These are phyloP conservation scores for Platycheirus albimanus DNA, from an alignment of 2,888 invertebrate species.

Conservation along the genomic window DNA sequence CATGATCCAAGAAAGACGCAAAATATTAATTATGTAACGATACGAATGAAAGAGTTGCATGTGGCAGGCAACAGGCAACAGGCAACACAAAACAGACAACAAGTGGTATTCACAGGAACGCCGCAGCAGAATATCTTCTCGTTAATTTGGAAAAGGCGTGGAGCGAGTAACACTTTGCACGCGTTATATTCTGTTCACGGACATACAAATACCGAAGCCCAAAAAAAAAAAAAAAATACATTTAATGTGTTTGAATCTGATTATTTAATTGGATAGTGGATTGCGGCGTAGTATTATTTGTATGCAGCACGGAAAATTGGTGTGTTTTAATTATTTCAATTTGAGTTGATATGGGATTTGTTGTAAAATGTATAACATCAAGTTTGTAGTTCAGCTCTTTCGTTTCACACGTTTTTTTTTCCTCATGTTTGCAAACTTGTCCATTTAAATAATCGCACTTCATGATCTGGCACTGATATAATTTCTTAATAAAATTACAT, in stretches of 20 bases:
- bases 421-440: background rate
- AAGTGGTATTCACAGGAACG: background rate
- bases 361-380: background rate
- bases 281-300: conserved; percentile 36
- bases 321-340: conserved; percentile 42
- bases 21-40: conserved; percentile 57
- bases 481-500: too few species aligned
- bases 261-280: conserved; percentile 62
- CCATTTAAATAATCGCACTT: too few species aligned
- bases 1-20: conserved; percentile 22
- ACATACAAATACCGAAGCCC: conserved; percentile 36
- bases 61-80: conserved; percentile 49
- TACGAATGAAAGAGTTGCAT: conserved; percentile 51
- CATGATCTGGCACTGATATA: too few species aligned
- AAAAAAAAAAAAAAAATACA: conserved; percentile 44
- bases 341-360: conserved; percentile 8
- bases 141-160: conserved; percentile 60
- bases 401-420: background rate
- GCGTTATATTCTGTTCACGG: conserved; percentile 53
- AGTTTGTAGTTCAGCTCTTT: conserved; percentile 44
- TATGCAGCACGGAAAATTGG: conserved; percentile 43
- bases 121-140: conserved; percentile 36
- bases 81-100: conserved; percentile 4
- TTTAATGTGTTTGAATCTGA: conserved; percentile 60
- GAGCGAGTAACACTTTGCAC: conserved; percentile 62